Evolutionary conservation across 2,888 invertebrate species (phyloP).

Genomic region (Cyclophora punctaria): DNA sequence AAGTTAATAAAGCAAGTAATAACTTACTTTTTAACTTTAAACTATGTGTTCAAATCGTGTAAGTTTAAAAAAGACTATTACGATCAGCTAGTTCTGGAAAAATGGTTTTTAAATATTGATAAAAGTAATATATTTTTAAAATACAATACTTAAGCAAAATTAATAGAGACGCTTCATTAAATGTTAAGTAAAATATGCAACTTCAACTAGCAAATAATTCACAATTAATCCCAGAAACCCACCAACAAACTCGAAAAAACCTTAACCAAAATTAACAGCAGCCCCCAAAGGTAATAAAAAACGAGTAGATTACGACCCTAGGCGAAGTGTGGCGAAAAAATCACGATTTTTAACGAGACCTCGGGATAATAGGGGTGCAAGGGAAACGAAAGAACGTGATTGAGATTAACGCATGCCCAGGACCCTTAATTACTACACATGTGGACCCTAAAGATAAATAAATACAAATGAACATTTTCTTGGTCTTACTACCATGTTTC

Average conservation of each 20-base stretch:
- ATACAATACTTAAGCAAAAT: too few species aligned
- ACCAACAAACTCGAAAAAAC: background rate
- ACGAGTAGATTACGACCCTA: conserved; percentile 5
- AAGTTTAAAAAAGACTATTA: too few species aligned
- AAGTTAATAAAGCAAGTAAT: too few species aligned
- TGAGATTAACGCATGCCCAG: conserved; percentile 2
- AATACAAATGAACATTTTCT: too few species aligned
- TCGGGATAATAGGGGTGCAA: conserved; percentile 30
- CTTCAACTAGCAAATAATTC: background rate
- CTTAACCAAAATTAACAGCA: conserved; percentile 6
- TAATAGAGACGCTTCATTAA: too few species aligned
- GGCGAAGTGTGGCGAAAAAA: conserved; percentile 4
- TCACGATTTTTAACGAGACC: conserved; percentile 27
- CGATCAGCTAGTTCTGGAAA: too few species aligned
- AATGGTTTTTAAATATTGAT: too few species aligned
- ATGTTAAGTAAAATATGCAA: too few species aligned
- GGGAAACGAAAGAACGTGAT: conserved; percentile 2
- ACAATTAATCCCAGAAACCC: conserved; percentile 1
- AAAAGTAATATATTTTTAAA: background rate
- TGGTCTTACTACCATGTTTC: too few species aligned
- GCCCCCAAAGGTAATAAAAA: conserved; percentile 7
- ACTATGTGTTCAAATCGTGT: too few species aligned
- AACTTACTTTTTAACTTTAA: too few species aligned
- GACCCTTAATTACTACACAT: too few species aligned
- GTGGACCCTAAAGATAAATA: background rate